A percentile compares a stretch with the other conserved stretches of the same genome.
phyloP scores from a whole-genome alignment of 1,140 invertebrate genomes.

The Drosophila equinoxialis region DNA sequence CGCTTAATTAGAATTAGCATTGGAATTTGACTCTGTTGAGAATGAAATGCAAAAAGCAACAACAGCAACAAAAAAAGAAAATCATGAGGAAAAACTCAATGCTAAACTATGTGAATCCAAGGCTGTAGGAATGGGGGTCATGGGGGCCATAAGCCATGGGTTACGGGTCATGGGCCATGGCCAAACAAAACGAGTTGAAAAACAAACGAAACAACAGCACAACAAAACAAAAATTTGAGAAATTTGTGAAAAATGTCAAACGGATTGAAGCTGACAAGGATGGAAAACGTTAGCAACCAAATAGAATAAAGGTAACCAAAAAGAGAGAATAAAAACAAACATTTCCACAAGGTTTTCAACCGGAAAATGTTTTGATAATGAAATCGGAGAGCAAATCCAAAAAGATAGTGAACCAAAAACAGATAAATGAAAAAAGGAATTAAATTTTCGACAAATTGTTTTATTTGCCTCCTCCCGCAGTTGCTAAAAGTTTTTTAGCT shows the following conservation, averaged over 20 bases:
- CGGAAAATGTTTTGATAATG: slow-evolving; percentile 3
- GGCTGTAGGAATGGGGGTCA: not conserved
- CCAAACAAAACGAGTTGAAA: not conserved
- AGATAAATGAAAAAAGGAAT: not conserved
- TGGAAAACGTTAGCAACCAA: too few species aligned
- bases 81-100: slow-evolving; percentile 20
- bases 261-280: slow-evolving; percentile 21
- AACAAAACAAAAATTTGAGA: slow-evolving; percentile 33
- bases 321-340: slow-evolving; percentile 4
- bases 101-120: slow-evolving; percentile 39
- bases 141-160: not conserved
- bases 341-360: slow-evolving; percentile 17
- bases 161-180: slow-evolving; percentile 14
- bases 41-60: slow-evolving; percentile 31
- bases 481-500: not conserved
- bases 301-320: too few species aligned
- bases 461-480: too few species aligned
- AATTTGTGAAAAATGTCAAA: slow-evolving; percentile 48
- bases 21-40: slow-evolving; percentile 46
- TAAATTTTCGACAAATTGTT: slow-evolving; percentile 1
- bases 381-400: not conserved
- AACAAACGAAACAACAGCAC: not conserved
- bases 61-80: slow-evolving; percentile 1
- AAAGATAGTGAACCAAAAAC: not conserved
- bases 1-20: slow-evolving; percentile 74